These are phyloP conservation scores for Oikopleura dioica DNA, from an alignment of 23 tunicate species.

Conservation along the genomic window DNA sequence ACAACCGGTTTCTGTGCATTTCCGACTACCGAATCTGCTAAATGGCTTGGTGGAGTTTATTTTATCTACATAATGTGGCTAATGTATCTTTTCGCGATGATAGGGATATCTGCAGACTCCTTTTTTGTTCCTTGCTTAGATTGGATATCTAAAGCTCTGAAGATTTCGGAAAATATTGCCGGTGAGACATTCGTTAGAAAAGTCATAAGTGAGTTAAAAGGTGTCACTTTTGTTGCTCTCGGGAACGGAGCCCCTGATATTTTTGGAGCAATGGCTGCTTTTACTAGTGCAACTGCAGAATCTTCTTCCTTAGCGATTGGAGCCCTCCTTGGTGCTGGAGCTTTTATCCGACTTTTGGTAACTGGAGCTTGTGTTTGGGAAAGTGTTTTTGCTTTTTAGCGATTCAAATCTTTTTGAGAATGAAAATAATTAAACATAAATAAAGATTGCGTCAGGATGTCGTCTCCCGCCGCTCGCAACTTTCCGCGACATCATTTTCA, in stretches of 20 bases:
- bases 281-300: slow-evolving; percentile 3
- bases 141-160: neutral
- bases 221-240: slow-evolving; percentile 11
- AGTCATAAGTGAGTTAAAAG: no score
- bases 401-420: neutral
- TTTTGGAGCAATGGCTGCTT: slow-evolving; percentile 6
- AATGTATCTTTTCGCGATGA: neutral
- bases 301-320: slow-evolving; percentile 2
- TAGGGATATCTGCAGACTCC: neutral
- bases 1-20: neutral
- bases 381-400: neutral
- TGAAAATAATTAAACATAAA: neutral
- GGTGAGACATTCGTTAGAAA: no score
- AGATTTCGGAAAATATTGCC: neutral
- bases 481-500: neutral
- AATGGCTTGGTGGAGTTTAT: neutral
- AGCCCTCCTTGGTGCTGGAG: neutral
- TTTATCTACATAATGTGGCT: neutral
- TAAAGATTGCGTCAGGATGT: neutral
- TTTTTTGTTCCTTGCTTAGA: neutral
- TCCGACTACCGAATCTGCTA: neutral
- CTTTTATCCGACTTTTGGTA: slow-evolving; percentile 1
- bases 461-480: neutral
- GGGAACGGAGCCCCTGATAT: neutral
- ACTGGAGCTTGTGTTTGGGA: slow-evolving; percentile 5